phyloP scores from a whole-genome alignment of 1,140 invertebrate genomes.

The Hestina assimilis region DNA sequence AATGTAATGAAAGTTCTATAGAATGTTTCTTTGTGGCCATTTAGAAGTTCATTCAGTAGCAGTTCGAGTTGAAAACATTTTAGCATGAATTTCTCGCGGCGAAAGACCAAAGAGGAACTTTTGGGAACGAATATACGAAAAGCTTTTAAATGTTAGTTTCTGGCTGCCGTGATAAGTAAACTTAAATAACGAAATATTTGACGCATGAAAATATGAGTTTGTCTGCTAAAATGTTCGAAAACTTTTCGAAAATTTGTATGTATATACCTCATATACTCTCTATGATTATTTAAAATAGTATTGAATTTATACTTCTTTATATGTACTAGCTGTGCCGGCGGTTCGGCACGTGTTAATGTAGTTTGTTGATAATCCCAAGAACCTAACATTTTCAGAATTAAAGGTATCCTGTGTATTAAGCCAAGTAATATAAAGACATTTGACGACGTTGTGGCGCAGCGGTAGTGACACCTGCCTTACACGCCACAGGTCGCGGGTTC shows the following conservation, averaged over 20 bases:
- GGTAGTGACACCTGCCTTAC: too few species aligned
- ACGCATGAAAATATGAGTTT: slow-evolving; percentile 2
- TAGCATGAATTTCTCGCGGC: slow-evolving; percentile 40
- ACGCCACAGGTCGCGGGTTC: too few species aligned
- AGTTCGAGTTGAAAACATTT: slow-evolving; percentile 40
- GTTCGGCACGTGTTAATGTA: too few species aligned
- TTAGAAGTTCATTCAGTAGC: slow-evolving; percentile 23
- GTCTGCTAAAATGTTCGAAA: neutral
- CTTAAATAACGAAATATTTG: slow-evolving; percentile 18
- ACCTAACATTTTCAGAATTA: too few species aligned
- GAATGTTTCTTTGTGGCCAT: slow-evolving; percentile 22
- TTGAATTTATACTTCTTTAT: neutral
- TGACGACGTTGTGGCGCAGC: too few species aligned
- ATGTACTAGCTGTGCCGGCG: too few species aligned
- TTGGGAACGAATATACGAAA: slow-evolving; percentile 55
- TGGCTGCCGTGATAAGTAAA: slow-evolving; percentile 33
- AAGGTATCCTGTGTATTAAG: too few species aligned
- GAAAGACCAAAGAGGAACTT: slow-evolving; percentile 48
- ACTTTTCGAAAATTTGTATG: neutral
- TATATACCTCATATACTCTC: neutral
- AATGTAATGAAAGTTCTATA: slow-evolving; percentile 15
- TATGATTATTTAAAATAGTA: neutral
- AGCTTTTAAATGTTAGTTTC: slow-evolving; percentile 42
- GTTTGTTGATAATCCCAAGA: too few species aligned
- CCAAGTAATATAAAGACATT: too few species aligned